These are phyloP conservation scores for Pseudochaenichthys georgianus DNA, from an alignment of 2,797 vertebrate species.

Conservation along the genomic window DNA sequence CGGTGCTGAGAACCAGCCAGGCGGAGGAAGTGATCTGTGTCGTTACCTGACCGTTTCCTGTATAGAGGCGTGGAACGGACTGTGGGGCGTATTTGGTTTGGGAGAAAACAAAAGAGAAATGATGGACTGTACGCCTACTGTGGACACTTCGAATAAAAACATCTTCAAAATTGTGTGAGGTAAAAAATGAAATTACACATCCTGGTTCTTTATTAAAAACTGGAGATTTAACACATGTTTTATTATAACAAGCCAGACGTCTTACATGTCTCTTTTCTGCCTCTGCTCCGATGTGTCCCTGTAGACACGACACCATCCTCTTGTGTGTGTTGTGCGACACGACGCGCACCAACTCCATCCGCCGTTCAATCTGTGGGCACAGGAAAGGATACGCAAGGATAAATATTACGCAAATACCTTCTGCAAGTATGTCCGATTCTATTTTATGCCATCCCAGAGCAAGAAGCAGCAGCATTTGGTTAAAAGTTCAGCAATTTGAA, in stretches of 20 bases:
- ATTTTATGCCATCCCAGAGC: background rate
- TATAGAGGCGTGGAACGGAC: constrained; percentile 85
- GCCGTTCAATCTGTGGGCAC: constrained; percentile 91
- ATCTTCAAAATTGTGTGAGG: constrained; percentile 18
- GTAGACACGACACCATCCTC: constrained; percentile 91
- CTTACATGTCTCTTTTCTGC: constrained; percentile 95
- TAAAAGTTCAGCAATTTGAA: background rate
- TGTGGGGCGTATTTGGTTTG: constrained; percentile 71
- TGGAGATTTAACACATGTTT: background rate
- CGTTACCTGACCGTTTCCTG: constrained; percentile 86
- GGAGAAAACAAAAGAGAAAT: constrained; percentile 73
- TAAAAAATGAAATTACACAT: background rate
- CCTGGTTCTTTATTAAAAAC: background rate
- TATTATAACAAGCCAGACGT: constrained; percentile 16
- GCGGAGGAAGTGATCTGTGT: constrained; percentile 45
- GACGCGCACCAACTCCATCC: constrained; percentile 94
- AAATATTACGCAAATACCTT: background rate
- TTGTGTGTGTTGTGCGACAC: constrained; percentile 97
- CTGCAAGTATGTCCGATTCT: background rate
- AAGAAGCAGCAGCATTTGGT: background rate
- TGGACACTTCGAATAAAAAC: constrained; percentile 22
- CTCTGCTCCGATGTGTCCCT: constrained; percentile 94
- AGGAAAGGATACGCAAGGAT: constrained; percentile 4
- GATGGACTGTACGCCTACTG: constrained; percentile 41
- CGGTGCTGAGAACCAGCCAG: constrained; percentile 50